Percentiles rank a stretch among this genome's conserved stretches.
These are phyloP conservation scores for Oxycera nigricornis DNA, from an alignment of 2,888 invertebrate species.

Conservation along the genomic window DNA sequence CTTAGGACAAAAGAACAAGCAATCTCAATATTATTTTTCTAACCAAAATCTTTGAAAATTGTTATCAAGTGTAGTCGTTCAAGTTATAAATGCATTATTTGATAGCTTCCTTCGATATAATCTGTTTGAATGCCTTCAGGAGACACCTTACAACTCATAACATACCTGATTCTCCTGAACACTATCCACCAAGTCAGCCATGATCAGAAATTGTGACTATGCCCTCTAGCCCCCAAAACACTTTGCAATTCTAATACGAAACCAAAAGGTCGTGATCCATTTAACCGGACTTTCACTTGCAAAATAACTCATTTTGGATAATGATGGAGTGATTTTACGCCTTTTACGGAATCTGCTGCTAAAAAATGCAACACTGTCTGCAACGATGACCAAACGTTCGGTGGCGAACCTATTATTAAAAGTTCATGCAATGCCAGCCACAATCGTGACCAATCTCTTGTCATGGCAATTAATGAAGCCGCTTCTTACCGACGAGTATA, in stretches of 20 bases:
- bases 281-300: not conserved
- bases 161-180: too few relatives aligned
- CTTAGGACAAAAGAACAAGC: too few relatives aligned
- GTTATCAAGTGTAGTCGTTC: too few relatives aligned
- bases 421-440: not conserved
- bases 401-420: not conserved
- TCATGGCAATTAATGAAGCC: not conserved
- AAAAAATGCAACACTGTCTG: not conserved
- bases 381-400: not conserved
- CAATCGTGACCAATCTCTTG: not conserved
- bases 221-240: not conserved
- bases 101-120: too few relatives aligned
- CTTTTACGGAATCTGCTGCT: not conserved
- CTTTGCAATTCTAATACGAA: conserved; percentile 4
- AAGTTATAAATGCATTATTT: too few relatives aligned
- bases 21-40: too few relatives aligned
- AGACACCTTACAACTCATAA: too few relatives aligned
- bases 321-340: not conserved
- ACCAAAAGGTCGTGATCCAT: not conserved
- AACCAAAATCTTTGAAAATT: too few relatives aligned
- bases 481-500: not conserved
- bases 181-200: too few relatives aligned
- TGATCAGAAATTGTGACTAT: too few relatives aligned
- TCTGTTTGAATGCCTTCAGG: too few relatives aligned
- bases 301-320: not conserved